Evolutionary conservation across 2,888 invertebrate genomes (phyloP), one percentile per base, ranked within the genome.

Genomic region (Clistopyga incitator): DNA sequence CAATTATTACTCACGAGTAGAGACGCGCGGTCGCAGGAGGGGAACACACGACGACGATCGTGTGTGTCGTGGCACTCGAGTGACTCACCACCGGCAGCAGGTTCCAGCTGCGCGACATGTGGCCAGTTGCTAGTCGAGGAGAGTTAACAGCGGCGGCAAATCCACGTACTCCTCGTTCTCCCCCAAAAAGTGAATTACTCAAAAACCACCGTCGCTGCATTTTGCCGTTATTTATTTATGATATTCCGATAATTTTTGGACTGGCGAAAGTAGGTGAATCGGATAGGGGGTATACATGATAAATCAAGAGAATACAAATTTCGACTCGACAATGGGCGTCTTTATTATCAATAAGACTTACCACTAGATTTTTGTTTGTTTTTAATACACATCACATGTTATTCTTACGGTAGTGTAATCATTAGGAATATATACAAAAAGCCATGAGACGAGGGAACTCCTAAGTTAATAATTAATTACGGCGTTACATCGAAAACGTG

Each of bases 341-440:
- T 87, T 87, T 86, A 87, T 86, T 87, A 83, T 83, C 82, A 75
- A 82, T 81, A 84, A 86, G 87, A 86, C 86, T 83, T 86, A 85
- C 81, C 65, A 65, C 82, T 82, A 84, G 79, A 82, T 85, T 84
- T 82, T 45, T 50, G 50, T 47, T 61, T 61, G 61, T 64, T 56
- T 89, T 91, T 88, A 90, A 90, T 92, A 92, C 92, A 92, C 91
- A 90, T 92, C 90, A 91, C 91, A 90, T 90, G 87, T 90, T 87
- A 85, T 88, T 88, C 85, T 88, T 88, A 86, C 80, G 83, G 88
- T 88, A 87, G 89, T 89, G 89, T 89, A 89, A 88, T 87, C 88
- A 86, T 90, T 88, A 89, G 89, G 91, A 91, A 92, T 86, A 93
- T 93, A 92, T 93, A 92, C 93, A 93, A 92, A 93, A 93, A 93